Conservation (phyloP, 1,140 invertebrate genomes). For the Bombus turneri region DNA sequence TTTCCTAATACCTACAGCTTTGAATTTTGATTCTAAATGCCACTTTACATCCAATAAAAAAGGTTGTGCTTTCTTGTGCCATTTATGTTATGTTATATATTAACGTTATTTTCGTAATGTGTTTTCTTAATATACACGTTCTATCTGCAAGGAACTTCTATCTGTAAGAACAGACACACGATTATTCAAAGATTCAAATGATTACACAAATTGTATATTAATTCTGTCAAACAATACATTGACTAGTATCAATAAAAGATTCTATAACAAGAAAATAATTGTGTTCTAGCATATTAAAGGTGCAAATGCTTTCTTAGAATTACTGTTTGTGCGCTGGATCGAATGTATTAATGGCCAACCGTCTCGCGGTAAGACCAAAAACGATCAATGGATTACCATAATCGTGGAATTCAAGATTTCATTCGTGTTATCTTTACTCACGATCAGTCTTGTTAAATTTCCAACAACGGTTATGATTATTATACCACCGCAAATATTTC, state of each 20-base stretch:
- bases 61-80: too few species aligned
- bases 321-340: neutral
- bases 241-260: neutral
- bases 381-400: neutral
- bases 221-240: neutral
- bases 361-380: too few species aligned
- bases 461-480: slow-evolving; percentile 40
- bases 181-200: too few species aligned
- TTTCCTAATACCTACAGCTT: too few species aligned
- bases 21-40: too few species aligned
- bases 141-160: too few species aligned
- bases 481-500: slow-evolving; percentile 31
- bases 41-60: too few species aligned
- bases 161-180: too few species aligned
- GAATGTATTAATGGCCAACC: neutral
- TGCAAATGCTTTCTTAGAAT: neutral
- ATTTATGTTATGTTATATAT: too few species aligned
- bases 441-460: neutral
- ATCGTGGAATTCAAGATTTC: neutral
- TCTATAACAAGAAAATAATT: neutral
- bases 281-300: neutral
- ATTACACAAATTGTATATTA: neutral
- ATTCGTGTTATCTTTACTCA: neutral
- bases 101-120: too few species aligned
- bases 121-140: too few species aligned